phyloP scores from a whole-genome alignment of 1,140 invertebrate genomes.

The Harpegnathos saltator region DNA sequence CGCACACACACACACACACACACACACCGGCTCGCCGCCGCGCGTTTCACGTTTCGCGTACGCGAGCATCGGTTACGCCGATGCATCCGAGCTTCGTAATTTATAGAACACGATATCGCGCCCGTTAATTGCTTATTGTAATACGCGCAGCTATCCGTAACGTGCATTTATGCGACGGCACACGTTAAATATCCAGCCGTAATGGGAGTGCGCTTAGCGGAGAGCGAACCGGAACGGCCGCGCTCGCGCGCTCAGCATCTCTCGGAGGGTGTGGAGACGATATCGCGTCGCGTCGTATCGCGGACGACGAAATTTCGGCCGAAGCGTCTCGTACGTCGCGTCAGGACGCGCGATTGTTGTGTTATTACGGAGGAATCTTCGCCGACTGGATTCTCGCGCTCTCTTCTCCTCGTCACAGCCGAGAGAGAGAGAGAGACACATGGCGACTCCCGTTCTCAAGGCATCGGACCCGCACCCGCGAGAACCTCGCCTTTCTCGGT shows the following conservation, averaged over 20 bases:
- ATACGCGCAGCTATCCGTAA: slow-evolving; percentile 60
- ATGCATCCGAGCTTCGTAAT: slow-evolving; percentile 52
- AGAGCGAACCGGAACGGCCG: slow-evolving; percentile 46
- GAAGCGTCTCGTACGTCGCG: too few species aligned
- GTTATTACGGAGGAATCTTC: not conserved
- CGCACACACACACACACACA: not conserved
- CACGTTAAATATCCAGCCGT: slow-evolving; percentile 56
- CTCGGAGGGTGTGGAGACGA: slow-evolving; percentile 43
- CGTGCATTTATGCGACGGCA: slow-evolving; percentile 61
- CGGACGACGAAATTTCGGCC: slow-evolving; percentile 44
- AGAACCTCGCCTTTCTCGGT: slow-evolving; percentile 50
- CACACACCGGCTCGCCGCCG: not conserved
- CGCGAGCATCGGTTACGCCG: slow-evolving; percentile 61
- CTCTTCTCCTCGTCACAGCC: too few species aligned
- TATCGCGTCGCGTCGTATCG: slow-evolving; percentile 32
- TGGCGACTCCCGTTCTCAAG: slow-evolving; percentile 22
- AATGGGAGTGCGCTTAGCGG: slow-evolving; percentile 54
- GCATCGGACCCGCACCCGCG: too few species aligned
- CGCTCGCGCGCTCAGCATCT: slow-evolving; percentile 31
- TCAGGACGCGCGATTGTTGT: not conserved
- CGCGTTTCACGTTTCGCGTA: slow-evolving; percentile 57
- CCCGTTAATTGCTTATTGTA: slow-evolving; percentile 63
- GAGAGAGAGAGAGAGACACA: too few species aligned
- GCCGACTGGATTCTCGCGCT: not conserved
- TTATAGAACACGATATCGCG: slow-evolving; percentile 61